These are phyloP conservation scores for Drosophila ezoana DNA, from an alignment of 2,888 invertebrate genomes.

Conservation along the genomic window DNA sequence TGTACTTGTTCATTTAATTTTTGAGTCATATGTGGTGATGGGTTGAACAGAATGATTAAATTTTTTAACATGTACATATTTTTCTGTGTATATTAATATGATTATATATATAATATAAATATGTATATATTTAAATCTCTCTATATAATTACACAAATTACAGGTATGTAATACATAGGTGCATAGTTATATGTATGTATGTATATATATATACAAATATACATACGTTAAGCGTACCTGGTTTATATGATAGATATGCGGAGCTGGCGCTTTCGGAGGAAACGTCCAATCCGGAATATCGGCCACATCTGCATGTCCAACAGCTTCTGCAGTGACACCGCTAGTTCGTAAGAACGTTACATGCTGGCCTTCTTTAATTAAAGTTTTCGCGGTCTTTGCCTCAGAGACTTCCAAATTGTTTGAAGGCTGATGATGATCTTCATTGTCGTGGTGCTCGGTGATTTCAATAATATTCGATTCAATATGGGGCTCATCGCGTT, in stretches of 20 bases:
- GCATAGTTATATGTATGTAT: not conserved
- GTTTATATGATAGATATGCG: constrained; percentile 90
- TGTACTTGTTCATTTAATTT: too few relatives aligned
- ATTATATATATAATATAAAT: too few relatives aligned
- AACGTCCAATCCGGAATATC: constrained; percentile 89
- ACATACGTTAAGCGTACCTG: constrained; percentile 87
- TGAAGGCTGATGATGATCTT: constrained; percentile 3
- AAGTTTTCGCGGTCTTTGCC: constrained; percentile 34
- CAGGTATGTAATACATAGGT: not conserved
- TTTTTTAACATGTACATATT: too few relatives aligned
- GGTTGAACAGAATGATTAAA: too few relatives aligned
- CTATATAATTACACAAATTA: not conserved
- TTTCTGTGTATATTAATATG: too few relatives aligned
- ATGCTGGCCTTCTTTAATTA: constrained; percentile 57
- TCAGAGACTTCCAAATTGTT: constrained; percentile 6
- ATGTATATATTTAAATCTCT: too few relatives aligned
- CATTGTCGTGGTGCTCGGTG: constrained; percentile 21
- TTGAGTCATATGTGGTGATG: too few relatives aligned
- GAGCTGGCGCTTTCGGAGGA: constrained; percentile 92
- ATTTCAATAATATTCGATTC: constrained; percentile 16
- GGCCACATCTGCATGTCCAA: constrained; percentile 83
- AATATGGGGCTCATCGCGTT: constrained; percentile 91
- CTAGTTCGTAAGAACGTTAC: constrained; percentile 70
- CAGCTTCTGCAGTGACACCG: constrained; percentile 47
- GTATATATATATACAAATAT: too few relatives aligned